phyloP scores from a whole-genome alignment of 1,140 invertebrate genomes.

The Tenebrio molitor region DNA sequence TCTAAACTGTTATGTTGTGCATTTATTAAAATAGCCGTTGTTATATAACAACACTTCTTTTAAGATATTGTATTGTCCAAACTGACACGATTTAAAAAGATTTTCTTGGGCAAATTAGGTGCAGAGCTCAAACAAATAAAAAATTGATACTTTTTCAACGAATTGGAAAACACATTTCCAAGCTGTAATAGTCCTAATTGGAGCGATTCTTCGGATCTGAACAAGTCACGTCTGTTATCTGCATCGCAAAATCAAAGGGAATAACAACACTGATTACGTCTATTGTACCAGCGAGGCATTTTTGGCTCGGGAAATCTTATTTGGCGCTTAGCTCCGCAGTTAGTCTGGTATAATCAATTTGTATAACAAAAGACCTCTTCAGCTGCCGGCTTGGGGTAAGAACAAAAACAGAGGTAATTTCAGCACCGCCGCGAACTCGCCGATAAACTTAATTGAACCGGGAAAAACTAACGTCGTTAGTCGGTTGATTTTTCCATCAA shows the following conservation, averaged over 20 bases:
- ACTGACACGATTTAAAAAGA: no score
- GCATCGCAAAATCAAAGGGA: constrained; percentile 16
- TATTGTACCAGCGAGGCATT: constrained; percentile 17
- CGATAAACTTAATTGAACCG: constrained; percentile 31
- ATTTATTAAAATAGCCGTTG: no score
- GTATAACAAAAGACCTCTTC: constrained; percentile 31
- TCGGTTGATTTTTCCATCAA: constrained; percentile 25
- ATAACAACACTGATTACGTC: constrained; percentile 28
- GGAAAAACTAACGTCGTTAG: constrained; percentile 27
- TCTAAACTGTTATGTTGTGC: no score
- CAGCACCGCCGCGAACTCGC: neutral
- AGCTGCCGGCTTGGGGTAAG: constrained; percentile 2
- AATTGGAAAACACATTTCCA: no score
- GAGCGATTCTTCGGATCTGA: neutral
- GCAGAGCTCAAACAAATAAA: no score
- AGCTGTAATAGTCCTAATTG: neutral
- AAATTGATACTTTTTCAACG: no score
- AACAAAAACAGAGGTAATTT: constrained; percentile 31
- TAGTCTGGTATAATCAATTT: constrained; percentile 25
- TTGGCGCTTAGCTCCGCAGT: constrained; percentile 5
- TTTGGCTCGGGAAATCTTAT: constrained; percentile 1
- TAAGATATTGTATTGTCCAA: no score
- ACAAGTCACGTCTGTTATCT: constrained; percentile 24
- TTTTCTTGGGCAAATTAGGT: no score
- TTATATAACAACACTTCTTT: no score